Base-by-base conservation (phyloP, 1,140 invertebrate genomes). In the Sesamia nonagrioides region DNA sequence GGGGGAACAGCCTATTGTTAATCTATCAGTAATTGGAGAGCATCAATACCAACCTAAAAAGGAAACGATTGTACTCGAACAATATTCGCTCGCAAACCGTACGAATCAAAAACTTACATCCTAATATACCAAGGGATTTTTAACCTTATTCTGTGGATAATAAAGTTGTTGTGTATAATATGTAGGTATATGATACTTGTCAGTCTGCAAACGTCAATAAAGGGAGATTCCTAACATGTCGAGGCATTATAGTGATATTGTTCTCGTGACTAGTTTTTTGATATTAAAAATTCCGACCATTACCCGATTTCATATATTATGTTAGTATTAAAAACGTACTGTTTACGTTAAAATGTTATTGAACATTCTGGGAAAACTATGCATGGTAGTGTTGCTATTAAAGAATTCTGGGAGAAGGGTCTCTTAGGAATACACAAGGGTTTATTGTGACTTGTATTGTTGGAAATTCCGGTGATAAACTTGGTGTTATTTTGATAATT, bases 221-320 rank as follows among this genome's bases (percentile, higher is more conserved):
- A 84, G 79, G 83, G 27, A 37, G 80, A 80, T 82, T 78, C 73
- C 84, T 56, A 69, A 80, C 79, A 80, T 82, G 80, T 77, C 63
- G 48, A 45, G 17, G 76, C 69, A 81, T 85, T 85, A 1, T 27
- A 27, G 83, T 83, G 77, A 81, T 83, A 80, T 73, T 73, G 66
- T 79, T 61, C 68, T 42, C 40, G 60, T 61, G 56, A 75, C 76
- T 72, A 42, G 73, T 82, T 75, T 82, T 77, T 81, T 81, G 84
- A 88, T 90, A 85, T 90, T 90, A 89, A 90, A 89, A 88, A 89
- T 89, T 89, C 89, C 88, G 82, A 76, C 78, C 77, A 60, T 75
- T 61, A 75, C 33, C 52, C 56, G 50, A 77, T 66, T 74, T 77
- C 78, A 81, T 69, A 78, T 60, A 75, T 73, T 60, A 75, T 73